Base-by-base conservation (phyloP, 2,888 invertebrate genomes). In the Boloria euphrosyne region DNA sequence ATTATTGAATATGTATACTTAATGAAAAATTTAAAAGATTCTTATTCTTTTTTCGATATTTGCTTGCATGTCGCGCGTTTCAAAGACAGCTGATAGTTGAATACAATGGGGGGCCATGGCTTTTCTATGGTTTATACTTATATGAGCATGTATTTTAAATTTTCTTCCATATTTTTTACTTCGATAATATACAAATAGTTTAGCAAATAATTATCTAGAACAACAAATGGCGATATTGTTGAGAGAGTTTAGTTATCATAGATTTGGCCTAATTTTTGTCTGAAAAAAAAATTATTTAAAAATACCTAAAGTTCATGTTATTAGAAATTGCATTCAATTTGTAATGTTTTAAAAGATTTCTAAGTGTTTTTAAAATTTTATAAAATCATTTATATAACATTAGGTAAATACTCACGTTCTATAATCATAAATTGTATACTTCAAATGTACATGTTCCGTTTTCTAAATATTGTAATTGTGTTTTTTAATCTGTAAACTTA, bases 21-120 rank as follows among this genome's bases (percentile, higher is more conserved):
- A 10, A 7, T 22, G 13, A 51, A 51, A 5, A 14, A 4, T 38
- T 13, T 14, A 14, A 54, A 54, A 38, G 16, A 31, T 38, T 13
- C 5, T 31, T n/a, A n/a, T n/a, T n/a, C n/a, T n/a, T n/a, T n/a
- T 38, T 54, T 54, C 13, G 13, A 14, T 68, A 62, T 64, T 66
- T 60, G 52, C 55, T 69, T 57, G 50, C 49, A 18, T 18, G 22
- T 55, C 44, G 52, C 13, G 51, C 54, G 65, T 59, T 60, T 65
- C 61, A 73, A 75, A 71, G 66, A 70, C 86, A 86, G 86, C 86
- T 86, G 82, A 73, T 66, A 72, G 85, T 85, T 85, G 85, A 57
- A 84, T 69, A 73, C 70, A 75, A 75, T 31, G 78, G 85, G 31
- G 85, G 86, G 85, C 84, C 86, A 85, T 77, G 72, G 79, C 66